Conservation (phyloP, 2,797 vertebrate species). For the Melanogrammus aeglefinus region DNA sequence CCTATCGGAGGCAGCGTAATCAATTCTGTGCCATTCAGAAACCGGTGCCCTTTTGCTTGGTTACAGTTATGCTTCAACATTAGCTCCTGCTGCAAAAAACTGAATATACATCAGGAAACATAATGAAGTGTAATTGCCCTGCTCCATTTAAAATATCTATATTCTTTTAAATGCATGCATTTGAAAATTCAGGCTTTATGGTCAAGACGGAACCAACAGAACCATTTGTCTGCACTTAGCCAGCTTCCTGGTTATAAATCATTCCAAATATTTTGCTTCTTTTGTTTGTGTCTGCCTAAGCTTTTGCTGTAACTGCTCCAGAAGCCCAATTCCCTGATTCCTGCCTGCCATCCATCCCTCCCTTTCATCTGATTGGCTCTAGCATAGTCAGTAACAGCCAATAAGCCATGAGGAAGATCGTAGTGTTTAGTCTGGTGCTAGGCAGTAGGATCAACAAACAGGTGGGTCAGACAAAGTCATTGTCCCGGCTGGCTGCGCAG, state of each 20-base stretch:
- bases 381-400: conserved; percentile 86
- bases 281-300: conserved; percentile 52
- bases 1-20: conserved; percentile 57
- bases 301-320: conserved; percentile 52
- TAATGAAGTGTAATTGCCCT: conserved; percentile 24
- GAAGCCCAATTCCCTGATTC: conserved; percentile 54
- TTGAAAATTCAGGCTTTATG: conserved; percentile 1
- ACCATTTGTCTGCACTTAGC: neutral
- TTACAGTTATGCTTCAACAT: conserved; percentile 44
- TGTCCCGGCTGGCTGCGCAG: conserved; percentile 82
- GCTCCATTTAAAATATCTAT: conserved; percentile 18
- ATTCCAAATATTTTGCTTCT: conserved; percentile 22
- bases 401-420: conserved; percentile 83
- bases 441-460: conserved; percentile 93
- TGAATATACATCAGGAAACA: conserved; percentile 11
- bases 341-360: conserved; percentile 75
- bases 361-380: conserved; percentile 76
- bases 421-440: conserved; percentile 94
- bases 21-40: conserved; percentile 58
- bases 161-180: neutral
- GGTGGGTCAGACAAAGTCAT: conserved; percentile 94
- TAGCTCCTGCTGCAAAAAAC: conserved; percentile 22
- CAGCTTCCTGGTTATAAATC: conserved; percentile 13
- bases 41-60: conserved; percentile 58
- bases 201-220: neutral